Conservation (phyloP, 1,140 invertebrate species). For the Kradibia gibbosae region DNA sequence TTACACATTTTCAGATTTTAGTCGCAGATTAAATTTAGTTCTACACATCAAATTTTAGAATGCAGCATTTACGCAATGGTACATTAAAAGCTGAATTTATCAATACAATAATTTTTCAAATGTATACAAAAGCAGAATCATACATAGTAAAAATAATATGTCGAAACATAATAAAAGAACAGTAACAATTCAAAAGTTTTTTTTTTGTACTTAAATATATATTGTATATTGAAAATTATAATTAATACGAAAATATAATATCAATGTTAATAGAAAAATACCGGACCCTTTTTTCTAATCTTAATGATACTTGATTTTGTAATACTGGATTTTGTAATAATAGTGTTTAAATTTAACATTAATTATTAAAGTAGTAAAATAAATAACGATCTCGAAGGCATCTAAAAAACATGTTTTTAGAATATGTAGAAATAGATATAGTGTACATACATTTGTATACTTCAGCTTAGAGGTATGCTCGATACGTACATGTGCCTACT, state of each 20-base stretch:
- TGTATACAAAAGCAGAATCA: neutral
- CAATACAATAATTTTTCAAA: too few relatives aligned
- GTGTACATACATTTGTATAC: neutral
- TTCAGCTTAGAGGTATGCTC: neutral
- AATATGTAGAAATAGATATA: too few relatives aligned
- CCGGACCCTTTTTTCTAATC: neutral
- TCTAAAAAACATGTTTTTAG: too few relatives aligned
- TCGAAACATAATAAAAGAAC: neutral
- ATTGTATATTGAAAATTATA: too few relatives aligned
- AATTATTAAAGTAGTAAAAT: neutral
- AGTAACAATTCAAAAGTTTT: too few relatives aligned
- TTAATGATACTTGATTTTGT: neutral
- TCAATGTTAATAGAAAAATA: neutral
- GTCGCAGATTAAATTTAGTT: too few relatives aligned
- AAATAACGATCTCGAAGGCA: conserved; percentile 4
- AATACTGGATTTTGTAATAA: neutral
- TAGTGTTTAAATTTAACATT: neutral
- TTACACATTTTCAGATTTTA: too few relatives aligned
- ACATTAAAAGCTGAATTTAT: too few relatives aligned
- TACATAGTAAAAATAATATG: neutral
- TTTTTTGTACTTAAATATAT: too few relatives aligned
- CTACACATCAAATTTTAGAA: too few relatives aligned
- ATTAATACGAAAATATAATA: neutral
- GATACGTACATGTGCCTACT: neutral
- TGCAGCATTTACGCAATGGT: too few relatives aligned